Base-by-base conservation (phyloP, 2,113 vertebrate genomes). In the Aegypius monachus region DNA sequence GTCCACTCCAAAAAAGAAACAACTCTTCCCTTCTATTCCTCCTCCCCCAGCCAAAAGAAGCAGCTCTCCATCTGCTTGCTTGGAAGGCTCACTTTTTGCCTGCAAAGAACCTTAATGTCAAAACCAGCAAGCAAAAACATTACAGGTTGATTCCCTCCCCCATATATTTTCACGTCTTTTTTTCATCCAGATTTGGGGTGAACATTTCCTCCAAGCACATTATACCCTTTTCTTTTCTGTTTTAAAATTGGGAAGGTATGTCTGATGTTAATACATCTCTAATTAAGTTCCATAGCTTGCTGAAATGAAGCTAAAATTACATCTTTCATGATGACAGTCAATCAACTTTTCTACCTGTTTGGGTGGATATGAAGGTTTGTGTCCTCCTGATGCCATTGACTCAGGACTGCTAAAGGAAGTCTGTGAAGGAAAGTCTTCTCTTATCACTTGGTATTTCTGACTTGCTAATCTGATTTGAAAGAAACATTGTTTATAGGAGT, bases 381-480 rank as follows among this genome's bases (percentile, higher is more conserved):
- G 56, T 93, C n/a, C 18, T 91, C 34, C 38, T 81, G 45, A 12
- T 78, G 29, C 15, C n/a, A 27, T 27, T 59, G 50, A 42, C 16
- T 68, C 21, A 63, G 29, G 59, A 48, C 16, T 90, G 68, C 59
- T 95, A 29, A 86, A 93, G 92, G 79, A 94, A 95, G 50, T 52
- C 55, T 81, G 32, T 45, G 53, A 47, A 77, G 72, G 50, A 93
- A 94, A 94, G 61, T 68, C 47, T 93, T 63, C 59, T 87, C 79
- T 94, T 93, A 86, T 84, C 80, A 52, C 36, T 89, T 90, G 40
- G 34, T 65, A 84, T 94, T 93, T 97, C 72, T 92, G 82, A 78
- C 68, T 92, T 86, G 72, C 77, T 95, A 92, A 95, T 96, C 95
- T 95, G 91, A 95, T 97, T 95, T 52, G 38, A 95, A 92, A 95